Evolutionary conservation across 2,888 invertebrate species (phyloP).

Genomic region (Clitarchus hookeri): DNA sequence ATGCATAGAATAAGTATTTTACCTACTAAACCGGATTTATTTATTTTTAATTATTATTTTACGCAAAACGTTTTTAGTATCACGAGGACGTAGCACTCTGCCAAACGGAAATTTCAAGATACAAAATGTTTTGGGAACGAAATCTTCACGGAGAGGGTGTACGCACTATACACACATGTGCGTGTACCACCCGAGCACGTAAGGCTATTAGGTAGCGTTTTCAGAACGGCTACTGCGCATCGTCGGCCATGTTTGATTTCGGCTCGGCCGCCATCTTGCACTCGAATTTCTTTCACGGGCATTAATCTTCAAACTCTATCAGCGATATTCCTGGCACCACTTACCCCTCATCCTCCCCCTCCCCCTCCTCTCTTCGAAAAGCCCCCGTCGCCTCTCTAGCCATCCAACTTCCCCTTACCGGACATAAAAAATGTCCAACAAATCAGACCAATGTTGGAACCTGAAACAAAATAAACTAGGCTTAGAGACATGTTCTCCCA

Average conservation of each 20-base stretch:
- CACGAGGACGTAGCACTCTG: too few species aligned
- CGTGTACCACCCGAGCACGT: neutral
- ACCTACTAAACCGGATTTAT: too few species aligned
- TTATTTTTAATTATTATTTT: too few species aligned
- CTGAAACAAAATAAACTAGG: slow-evolving; percentile 14
- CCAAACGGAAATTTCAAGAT: too few species aligned
- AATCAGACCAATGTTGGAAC: slow-evolving; percentile 14
- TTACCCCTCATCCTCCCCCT: neutral
- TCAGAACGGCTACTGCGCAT: neutral
- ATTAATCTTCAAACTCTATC: slow-evolving; percentile 10
- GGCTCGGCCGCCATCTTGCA: slow-evolving; percentile 1
- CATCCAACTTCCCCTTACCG: neutral
- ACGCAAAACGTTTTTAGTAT: too few species aligned
- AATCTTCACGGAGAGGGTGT: too few species aligned
- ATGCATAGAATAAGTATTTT: too few species aligned
- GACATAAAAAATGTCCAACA: slow-evolving; percentile 8
- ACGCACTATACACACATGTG: neutral
- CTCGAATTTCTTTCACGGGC: neutral
- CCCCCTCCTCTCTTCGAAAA: neutral
- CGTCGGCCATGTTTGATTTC: slow-evolving; percentile 14
- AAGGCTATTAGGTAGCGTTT: neutral
- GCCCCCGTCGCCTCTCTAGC: neutral
- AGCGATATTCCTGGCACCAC: slow-evolving; percentile 14
- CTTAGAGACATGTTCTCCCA: slow-evolving; percentile 2
- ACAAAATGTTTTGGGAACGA: too few species aligned